Base-by-base conservation (phyloP, 2,797 vertebrate species). In the Ibycter americanus region DNA sequence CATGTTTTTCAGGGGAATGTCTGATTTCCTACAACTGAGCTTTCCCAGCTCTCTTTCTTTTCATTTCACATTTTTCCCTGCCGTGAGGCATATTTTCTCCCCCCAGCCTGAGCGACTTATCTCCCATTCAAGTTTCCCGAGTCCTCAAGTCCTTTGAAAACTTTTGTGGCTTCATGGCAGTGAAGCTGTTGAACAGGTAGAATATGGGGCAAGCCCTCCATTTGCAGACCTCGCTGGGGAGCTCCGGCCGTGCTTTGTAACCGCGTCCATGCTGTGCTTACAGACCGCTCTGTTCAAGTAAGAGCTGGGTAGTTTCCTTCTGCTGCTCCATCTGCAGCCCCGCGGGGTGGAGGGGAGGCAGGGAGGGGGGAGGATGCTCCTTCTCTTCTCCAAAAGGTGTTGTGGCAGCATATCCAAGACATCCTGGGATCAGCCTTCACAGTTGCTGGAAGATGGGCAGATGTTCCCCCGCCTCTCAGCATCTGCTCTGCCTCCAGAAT, bases 251-350 rank as follows among this genome's bases (percentile, higher is more conserved):
- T 26, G n/a, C 66, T 86, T 40, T 44, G 55, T 52, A 15, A 27
- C 32, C 0, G 0, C 4, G 2, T 42, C 52, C 0, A 0, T 47
- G 40, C 55, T 0, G 0, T 55, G 63, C 20, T 38, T 40, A 22
- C 29, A 32, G 19, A 7, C 20, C 2, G 8, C 72, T 63, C 59
- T 6, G 12, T 32, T 77, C 23, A 16, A 6, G 71, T 29, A 34
- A 34, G 12, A 82, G 32, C 44, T 0, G 1, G 27, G 54, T 29
- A 26, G 7, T 74, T 58, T 58, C 88, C 79, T 92, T 74, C 89
- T 93, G 95, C 65, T 93, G 52, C 89, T 93, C 74, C 89, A 62
- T 79, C 89, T 93, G 93, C 56, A 87, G 54, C 52, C 34, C 83
- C 46, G 22, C 3, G 3, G 52, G 73, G 71, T 2, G 1, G 42